These are phyloP conservation scores for Halichoerus grypus DNA, from an alignment of 2,113 vertebrate genomes.

Conservation along the genomic window DNA sequence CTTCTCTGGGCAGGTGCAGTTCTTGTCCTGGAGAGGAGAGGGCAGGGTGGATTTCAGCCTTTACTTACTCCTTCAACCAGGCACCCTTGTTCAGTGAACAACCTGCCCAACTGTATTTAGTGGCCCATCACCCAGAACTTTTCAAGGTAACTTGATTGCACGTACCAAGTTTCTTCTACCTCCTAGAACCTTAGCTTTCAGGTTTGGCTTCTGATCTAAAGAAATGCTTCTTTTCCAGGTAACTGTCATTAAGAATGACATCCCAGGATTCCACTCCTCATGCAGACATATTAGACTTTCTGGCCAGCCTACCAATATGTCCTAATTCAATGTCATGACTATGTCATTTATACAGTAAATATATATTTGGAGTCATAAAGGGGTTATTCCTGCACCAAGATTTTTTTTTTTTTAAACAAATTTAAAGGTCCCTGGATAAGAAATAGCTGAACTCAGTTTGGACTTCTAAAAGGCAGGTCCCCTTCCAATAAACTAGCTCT, in stretches of 20 bases:
- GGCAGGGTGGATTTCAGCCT: conserved; percentile 30
- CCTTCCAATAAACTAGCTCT: conserved; percentile 19
- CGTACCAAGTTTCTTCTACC: neutral
- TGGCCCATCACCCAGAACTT: neutral
- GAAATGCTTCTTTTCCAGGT: conserved; percentile 18
- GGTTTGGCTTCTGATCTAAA: conserved; percentile 36
- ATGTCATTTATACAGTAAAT: conserved; percentile 16
- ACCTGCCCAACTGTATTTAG: neutral
- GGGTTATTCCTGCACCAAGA: neutral
- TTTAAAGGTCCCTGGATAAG: conserved; percentile 44
- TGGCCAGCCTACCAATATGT: neutral
- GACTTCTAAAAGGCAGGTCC: conserved; percentile 42
- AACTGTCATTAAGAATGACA: conserved; percentile 19
- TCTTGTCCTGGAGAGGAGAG: neutral
- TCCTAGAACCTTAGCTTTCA: neutral
- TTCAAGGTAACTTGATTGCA: conserved; percentile 33
- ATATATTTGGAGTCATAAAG: conserved; percentile 26
- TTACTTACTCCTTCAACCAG: neutral
- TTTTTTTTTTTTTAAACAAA: neutral
- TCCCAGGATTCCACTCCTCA: neutral
- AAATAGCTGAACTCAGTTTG: conserved; percentile 55
- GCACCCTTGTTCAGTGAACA: neutral
- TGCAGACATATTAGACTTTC: neutral
- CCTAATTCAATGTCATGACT: conserved; percentile 6
- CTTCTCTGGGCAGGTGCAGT: neutral